Evolutionary conservation across 2,113 vertebrate genomes (phyloP).

Genomic region (Prochilodus magdalenae): DNA sequence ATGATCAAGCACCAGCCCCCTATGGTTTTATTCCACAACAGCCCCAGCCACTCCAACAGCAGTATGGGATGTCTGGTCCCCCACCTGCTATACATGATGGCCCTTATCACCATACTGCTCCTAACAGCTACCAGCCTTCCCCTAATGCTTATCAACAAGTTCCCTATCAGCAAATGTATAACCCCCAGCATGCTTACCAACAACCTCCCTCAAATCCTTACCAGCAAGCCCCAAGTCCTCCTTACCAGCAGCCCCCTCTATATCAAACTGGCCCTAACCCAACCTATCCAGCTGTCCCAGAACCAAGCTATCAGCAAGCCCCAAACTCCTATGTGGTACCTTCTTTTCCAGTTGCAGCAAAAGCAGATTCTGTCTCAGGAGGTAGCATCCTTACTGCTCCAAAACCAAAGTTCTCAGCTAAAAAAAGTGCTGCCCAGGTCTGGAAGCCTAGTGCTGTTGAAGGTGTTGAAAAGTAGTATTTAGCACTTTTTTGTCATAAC

Average conservation of each 20-base stretch:
- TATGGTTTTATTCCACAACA: conserved; percentile 73
- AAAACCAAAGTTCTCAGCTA: conserved; percentile 94
- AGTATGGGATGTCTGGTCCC: conserved; percentile 74
- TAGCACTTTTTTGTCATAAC: background rate
- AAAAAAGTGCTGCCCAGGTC: conserved; percentile 92
- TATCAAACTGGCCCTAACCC: conserved; percentile 61
- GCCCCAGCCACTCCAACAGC: conserved; percentile 76
- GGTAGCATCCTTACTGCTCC: conserved; percentile 81
- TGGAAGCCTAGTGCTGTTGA: conserved; percentile 86
- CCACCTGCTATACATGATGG: conserved; percentile 74
- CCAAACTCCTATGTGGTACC: conserved; percentile 69
- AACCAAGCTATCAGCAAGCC: conserved; percentile 70
- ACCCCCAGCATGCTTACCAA: conserved; percentile 71
- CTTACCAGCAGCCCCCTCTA: conserved; percentile 66
- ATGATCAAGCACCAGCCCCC: conserved; percentile 66
- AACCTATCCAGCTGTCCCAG: conserved; percentile 61
- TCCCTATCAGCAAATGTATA: conserved; percentile 62
- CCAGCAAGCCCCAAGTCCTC: conserved; percentile 60
- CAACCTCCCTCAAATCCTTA: conserved; percentile 56
- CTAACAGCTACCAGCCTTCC: conserved; percentile 65
- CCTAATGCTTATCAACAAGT: conserved; percentile 49
- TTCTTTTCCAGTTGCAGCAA: conserved; percentile 78
- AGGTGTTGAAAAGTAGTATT: conserved; percentile 78
- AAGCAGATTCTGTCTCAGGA: conserved; percentile 77
- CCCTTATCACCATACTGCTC: conserved; percentile 73